Conservation (phyloP, 2,797 vertebrate genomes). For the Ptychadena robeensis region DNA sequence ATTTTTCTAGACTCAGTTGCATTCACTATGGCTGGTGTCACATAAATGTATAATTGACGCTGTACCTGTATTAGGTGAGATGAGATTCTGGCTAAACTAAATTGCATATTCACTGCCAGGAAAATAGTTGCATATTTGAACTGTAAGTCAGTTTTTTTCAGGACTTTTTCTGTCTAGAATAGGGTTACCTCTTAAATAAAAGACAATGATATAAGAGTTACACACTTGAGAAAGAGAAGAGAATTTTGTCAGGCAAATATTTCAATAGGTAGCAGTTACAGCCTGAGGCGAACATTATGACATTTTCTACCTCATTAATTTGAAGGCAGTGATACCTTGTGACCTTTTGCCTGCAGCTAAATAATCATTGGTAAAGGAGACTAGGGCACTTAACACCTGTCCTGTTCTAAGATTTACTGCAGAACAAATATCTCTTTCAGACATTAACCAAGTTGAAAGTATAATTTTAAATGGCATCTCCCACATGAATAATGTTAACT, state of each 20-base stretch:
- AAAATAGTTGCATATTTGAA: no score
- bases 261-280: background rate
- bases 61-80: no score
- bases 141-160: no score
- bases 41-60: no score
- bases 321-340: slow-evolving; percentile 37
- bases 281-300: slow-evolving; percentile 25
- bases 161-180: background rate
- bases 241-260: slow-evolving; percentile 7
- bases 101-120: no score
- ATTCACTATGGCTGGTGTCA: no score
- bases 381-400: background rate
- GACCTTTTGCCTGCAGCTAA: slow-evolving; percentile 28
- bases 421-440: slow-evolving; percentile 3
- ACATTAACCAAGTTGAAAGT: background rate
- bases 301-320: slow-evolving; percentile 52
- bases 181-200: background rate
- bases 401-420: slow-evolving; percentile 7
- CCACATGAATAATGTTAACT: background rate
- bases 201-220: background rate
- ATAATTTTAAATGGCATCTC: background rate
- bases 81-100: no score
- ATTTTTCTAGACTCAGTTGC: no score
- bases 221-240: background rate
- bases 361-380: slow-evolving; percentile 17